Evolutionary conservation across 2,888 invertebrate species (phyloP), one percentile per base, ranked within the genome.

Genomic region (Caradrina clavipalpis): DNA sequence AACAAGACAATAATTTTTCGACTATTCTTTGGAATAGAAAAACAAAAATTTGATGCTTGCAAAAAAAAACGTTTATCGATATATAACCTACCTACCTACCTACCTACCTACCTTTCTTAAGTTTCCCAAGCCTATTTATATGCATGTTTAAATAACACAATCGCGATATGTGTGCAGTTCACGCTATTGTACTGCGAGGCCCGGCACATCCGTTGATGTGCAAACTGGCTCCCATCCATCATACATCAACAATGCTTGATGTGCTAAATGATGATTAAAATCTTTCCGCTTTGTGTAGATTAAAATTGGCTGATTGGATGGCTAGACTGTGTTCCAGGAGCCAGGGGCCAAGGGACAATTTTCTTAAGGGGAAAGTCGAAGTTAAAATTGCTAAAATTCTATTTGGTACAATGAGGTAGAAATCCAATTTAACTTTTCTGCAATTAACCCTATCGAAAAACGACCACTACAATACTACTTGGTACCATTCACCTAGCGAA

Each of bases 121-220:
- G 1, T 64, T 51, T 60, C 65, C 11, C 64, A 35, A 11, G 1
- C 13, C 39, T 73, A 49, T 63, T 45, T 50, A 11, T 19, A 47
- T 47, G 10, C 1, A 19, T 57, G 50, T 74, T 79, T 67, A 47
- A 54, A 61, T 50, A 73, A 79, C 59, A 73, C 62, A 47, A 55
- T 54, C 35, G 55, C 50, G 21, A 76, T 74, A 50, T 35, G 74
- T 66, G 76, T 69, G 61, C 69, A 59, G 45, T 76, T 60, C 69
- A 75, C 60, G 69, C 80, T 54, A 80, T 76, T 80, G 76, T 76
- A 35, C 10, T 49, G 62, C 0, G 76, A 50, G 69, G 49, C 50
- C 75, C 42, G 51, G 21, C 53, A 67, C 79, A 78, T 65, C 81
- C 77, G 76, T 56, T 59, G 45, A 31, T 17, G 10, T 22, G 51